Percentiles rank a stretch among this genome's conserved stretches.
Conservation (phyloP, 2,797 vertebrate species). For the Neomorphus geoffroyi region DNA sequence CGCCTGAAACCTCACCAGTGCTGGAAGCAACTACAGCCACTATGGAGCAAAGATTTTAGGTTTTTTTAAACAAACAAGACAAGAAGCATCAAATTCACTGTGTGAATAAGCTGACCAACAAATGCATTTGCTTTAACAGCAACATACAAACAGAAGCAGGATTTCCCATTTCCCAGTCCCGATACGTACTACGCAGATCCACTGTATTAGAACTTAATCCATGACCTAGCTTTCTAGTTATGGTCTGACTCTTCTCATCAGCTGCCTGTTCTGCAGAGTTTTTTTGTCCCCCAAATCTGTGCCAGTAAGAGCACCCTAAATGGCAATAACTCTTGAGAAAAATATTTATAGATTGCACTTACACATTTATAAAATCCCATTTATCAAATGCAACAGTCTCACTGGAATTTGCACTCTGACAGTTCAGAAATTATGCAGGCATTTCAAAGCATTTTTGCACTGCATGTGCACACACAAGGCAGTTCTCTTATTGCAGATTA, state of each 20-base stretch:
- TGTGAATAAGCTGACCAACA: neutral
- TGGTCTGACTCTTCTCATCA: neutral
- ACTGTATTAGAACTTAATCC: neutral
- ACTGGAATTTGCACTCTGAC: neutral
- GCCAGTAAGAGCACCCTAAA: neutral
- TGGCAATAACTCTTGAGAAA: neutral
- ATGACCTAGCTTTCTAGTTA: neutral
- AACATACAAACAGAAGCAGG: neutral
- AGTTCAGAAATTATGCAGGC: neutral
- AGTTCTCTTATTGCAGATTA: neutral
- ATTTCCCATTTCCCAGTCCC: neutral
- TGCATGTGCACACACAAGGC: neutral
- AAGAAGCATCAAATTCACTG: neutral
- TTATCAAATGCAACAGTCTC: neutral
- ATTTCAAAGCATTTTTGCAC: neutral
- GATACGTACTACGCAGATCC: fast-evolving
- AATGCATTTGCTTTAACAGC: neutral
- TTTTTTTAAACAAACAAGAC: neutral
- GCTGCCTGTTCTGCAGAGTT: neutral
- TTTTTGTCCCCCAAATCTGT: neutral
- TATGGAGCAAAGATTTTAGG: neutral
- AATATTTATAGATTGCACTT: neutral
- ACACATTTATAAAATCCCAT: neutral
- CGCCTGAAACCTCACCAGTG: neutral
- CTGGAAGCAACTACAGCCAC: neutral